Conservation (phyloP, 2,797 vertebrate genomes). For the Oreochromis grahami region DNA sequence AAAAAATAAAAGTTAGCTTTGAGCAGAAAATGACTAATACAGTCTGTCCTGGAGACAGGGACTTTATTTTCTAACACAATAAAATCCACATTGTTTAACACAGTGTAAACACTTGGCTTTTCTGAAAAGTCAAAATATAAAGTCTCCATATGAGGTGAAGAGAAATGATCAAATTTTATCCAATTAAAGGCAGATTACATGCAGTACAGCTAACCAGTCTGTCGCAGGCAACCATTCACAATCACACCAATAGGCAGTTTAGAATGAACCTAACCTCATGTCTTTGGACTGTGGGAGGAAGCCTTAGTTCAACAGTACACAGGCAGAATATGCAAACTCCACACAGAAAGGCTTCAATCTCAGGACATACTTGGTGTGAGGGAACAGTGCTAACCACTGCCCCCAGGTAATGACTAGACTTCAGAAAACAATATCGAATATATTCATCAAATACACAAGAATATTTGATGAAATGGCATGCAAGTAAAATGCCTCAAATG, state of each 20-base stretch:
- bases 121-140: background rate
- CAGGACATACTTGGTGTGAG: background rate
- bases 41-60: background rate
- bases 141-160: background rate
- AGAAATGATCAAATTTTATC: background rate
- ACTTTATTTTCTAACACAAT: background rate
- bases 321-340: background rate
- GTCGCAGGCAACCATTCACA: background rate
- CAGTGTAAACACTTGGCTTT: background rate
- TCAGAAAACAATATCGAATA: background rate
- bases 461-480: background rate
- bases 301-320: background rate
- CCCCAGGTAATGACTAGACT: background rate
- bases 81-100: background rate
- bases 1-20: background rate
- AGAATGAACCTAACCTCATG: background rate
- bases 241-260: background rate
- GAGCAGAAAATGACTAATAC: background rate
- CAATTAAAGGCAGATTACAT: background rate
- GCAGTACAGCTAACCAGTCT: background rate
- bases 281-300: background rate
- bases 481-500: rapidly evolving
- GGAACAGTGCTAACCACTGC: background rate
- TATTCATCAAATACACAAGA: background rate
- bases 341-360: background rate